Evolutionary conservation across 92 coral and sea anemone species (phyloP).

Genomic region (Palythoa caribaeorum): DNA sequence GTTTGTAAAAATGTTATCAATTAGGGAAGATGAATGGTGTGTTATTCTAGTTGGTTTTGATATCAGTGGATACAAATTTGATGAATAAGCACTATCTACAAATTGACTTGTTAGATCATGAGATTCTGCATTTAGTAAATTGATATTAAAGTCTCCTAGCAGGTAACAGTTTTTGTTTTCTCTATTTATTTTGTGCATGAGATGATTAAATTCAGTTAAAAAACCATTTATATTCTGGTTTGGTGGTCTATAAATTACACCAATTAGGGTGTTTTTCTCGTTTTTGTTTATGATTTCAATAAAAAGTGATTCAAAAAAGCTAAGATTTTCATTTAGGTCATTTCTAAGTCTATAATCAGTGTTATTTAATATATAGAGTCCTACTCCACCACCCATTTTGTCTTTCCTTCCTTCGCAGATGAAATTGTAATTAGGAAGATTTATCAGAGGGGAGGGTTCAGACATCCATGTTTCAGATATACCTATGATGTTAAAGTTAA

Average conservation of each 20-base stretch:
- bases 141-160: conserved; percentile 55
- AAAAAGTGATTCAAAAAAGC: conserved; percentile 20
- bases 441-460: not conserved
- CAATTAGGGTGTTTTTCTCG: conserved; percentile 26
- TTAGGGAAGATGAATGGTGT: conserved; percentile 17
- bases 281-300: conserved; percentile 44
- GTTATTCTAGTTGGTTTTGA: not conserved
- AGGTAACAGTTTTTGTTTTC: conserved; percentile 37
- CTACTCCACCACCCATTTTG: conserved; percentile 5
- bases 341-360: not conserved
- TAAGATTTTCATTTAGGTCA: not conserved
- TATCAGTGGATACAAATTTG: conserved; percentile 34
- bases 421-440: not conserved
- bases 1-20: conserved; percentile 21
- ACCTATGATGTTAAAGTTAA: not conserved
- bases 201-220: conserved; percentile 3
- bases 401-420: not conserved
- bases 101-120: conserved; percentile 36
- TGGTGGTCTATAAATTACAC: conserved; percentile 52
- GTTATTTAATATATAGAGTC: not conserved
- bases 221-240: conserved; percentile 25
- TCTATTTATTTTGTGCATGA: conserved; percentile 26
- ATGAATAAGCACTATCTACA: conserved; percentile 25
- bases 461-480: not conserved
- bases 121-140: conserved; percentile 24